phyloP scores from a whole-genome alignment of 53 echinoderm and acorn worm genomes.

The Astropecten irregularis region DNA sequence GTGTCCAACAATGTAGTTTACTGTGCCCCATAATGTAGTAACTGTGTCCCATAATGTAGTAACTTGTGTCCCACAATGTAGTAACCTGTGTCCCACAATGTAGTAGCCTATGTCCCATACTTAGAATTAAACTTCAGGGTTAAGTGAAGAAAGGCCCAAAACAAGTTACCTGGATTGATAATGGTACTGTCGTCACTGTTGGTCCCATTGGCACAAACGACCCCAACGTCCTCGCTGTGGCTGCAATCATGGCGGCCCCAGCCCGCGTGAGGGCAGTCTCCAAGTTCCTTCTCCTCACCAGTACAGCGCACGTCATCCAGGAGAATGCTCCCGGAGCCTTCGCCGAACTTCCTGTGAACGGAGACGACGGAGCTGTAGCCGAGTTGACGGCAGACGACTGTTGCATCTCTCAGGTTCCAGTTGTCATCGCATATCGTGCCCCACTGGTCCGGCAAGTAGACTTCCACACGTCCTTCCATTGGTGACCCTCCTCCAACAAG shows the following conservation, averaged over 20 bases:
- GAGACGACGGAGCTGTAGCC: conserved; percentile 11
- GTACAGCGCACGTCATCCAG: no score
- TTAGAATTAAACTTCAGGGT: neutral
- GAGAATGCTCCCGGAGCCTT: conserved; percentile 34
- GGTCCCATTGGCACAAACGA: conserved; percentile 9
- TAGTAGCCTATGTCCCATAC: neutral
- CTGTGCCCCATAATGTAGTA: no score
- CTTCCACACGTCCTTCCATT: conserved; percentile 14
- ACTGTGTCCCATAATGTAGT: neutral
- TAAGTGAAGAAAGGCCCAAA: neutral
- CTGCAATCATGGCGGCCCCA: no score
- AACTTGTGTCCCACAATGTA: no score
- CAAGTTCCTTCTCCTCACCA: no score
- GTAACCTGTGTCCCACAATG: no score
- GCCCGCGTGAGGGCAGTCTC: no score
- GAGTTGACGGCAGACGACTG: no score
- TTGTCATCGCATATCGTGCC: no score
- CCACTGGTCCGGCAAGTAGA: no score
- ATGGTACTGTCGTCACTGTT: neutral
- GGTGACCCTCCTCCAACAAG: conserved; percentile 9
- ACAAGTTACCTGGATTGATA: neutral
- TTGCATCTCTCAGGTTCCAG: no score
- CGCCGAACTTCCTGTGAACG: conserved; percentile 19
- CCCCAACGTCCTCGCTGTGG: conserved; percentile 35
- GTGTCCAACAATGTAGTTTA: no score